These are phyloP conservation scores for Drosophila simulans DNA, from an alignment of 1,140 invertebrate species.

Conservation along the genomic window DNA sequence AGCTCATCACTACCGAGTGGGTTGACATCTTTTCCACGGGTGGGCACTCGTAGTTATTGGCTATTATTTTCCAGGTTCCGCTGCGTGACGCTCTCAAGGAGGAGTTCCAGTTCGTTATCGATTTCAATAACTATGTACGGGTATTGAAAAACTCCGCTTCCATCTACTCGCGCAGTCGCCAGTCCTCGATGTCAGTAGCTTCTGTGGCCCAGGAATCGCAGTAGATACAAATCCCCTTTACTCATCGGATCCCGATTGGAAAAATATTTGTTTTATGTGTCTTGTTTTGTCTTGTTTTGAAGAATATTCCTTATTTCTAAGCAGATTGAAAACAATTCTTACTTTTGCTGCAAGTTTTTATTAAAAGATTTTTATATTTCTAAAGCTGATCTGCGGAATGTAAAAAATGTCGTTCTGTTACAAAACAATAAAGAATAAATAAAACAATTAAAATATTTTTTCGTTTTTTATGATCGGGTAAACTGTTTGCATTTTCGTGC, in stretches of 20 bases:
- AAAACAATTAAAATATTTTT: background rate
- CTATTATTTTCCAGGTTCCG: constrained; percentile 85
- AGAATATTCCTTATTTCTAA: too few species aligned
- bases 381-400: background rate
- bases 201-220: constrained; percentile 45
- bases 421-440: background rate
- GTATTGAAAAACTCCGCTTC: constrained; percentile 84
- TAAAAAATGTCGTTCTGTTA: background rate
- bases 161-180: constrained; percentile 73
- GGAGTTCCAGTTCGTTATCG: constrained; percentile 90
- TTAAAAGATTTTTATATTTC: background rate
- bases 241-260: too few species aligned
- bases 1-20: constrained; percentile 62
- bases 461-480: background rate
- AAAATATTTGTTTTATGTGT: too few species aligned
- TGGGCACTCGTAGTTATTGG: background rate
- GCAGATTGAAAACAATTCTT: background rate
- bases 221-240: background rate
- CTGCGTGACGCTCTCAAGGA: constrained; percentile 88
- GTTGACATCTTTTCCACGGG: too few species aligned
- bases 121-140: constrained; percentile 90
- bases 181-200: constrained; percentile 70
- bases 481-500: too few species aligned
- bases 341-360: background rate
- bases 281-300: too few species aligned